phyloP scores from a whole-genome alignment of 2,113 vertebrate genomes.

The Tor tambroides region DNA sequence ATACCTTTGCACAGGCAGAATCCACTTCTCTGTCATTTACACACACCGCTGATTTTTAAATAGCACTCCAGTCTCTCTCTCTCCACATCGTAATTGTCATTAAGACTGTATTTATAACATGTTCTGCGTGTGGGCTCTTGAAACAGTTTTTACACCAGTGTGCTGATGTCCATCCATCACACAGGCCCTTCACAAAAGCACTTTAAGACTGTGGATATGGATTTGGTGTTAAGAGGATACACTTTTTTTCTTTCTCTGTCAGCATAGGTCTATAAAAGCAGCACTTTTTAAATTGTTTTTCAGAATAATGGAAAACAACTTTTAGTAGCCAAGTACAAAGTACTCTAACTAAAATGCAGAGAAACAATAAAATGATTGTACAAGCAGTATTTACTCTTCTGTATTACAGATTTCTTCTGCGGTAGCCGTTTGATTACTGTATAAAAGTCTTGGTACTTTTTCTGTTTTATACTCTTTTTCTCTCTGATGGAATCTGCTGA shows the following conservation, averaged over 20 bases:
- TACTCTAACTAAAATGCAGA: neutral
- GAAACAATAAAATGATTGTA: neutral
- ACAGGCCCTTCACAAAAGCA: neutral
- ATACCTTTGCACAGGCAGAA: constrained; percentile 19
- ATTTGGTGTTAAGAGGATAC: neutral
- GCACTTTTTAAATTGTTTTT: neutral
- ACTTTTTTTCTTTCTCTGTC: neutral
- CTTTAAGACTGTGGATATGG: neutral
- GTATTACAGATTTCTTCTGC: neutral
- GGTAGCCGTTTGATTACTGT: neutral
- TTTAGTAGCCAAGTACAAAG: neutral
- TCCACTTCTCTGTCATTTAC: constrained; percentile 28
- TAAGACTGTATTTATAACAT: constrained; percentile 11
- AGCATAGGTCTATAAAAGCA: neutral
- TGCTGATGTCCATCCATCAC: constrained; percentile 8
- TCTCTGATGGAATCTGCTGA: neutral
- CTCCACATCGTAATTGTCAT: constrained; percentile 8
- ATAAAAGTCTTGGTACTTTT: neutral
- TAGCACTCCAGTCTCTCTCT: neutral
- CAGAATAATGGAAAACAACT: neutral
- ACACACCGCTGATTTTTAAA: neutral
- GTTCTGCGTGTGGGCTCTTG: neutral
- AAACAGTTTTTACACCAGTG: constrained; percentile 10
- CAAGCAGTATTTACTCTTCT: neutral
- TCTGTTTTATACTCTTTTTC: neutral